phyloP scores from a whole-genome alignment of 2,888 invertebrate genomes.

The Drosophila atroscutellata region DNA sequence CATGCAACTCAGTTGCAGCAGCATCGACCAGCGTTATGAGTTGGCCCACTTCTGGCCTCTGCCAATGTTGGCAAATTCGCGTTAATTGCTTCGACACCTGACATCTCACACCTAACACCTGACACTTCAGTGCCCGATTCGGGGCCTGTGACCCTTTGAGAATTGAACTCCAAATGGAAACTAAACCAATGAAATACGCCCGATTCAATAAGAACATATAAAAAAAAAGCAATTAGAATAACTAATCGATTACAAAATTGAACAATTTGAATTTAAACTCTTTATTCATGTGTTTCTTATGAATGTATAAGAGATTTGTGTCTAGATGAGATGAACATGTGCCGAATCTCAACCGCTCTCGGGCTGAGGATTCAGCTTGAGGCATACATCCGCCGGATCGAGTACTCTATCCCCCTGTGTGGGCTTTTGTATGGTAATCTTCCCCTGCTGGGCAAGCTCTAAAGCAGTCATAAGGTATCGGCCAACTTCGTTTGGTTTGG shows the following conservation, averaged over 20 bases:
- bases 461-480: not conserved
- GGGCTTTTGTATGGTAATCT: not conserved
- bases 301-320: no score
- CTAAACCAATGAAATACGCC: not conserved
- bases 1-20: constrained; percentile 42
- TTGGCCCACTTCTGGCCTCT: constrained; percentile 22
- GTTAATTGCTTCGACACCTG: constrained; percentile 73
- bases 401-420: no score
- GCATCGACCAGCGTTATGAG: constrained; percentile 28
- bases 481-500: not conserved
- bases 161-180: constrained; percentile 6
- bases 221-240: not conserved
- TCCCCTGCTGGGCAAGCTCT: fast-evolving
- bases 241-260: not conserved
- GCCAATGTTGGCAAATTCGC: constrained; percentile 58
- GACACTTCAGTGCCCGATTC: constrained; percentile 46
- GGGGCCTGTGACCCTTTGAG: constrained; percentile 41
- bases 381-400: not conserved
- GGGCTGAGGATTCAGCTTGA: not conserved
- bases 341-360: not conserved
- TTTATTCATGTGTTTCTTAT: not conserved
- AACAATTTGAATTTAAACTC: no score
- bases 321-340: not conserved
- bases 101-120: constrained; percentile 41
- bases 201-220: not conserved